Evolutionary conservation across 64 coral and sea anemone species (phyloP), one percentile per base, ranked within the genome.

Genomic region (Porites australiensis): DNA sequence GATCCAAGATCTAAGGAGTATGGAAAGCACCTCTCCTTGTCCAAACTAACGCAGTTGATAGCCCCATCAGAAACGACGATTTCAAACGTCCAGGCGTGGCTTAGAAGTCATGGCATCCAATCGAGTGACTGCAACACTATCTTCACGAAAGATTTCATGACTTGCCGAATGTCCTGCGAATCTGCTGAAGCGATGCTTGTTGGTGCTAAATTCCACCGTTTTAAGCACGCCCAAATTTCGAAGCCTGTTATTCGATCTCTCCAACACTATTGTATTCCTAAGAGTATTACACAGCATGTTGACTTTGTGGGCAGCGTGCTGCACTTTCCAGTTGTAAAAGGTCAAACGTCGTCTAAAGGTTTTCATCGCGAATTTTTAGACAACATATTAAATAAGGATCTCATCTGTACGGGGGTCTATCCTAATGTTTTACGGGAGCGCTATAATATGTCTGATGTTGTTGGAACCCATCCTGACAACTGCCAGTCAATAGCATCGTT

Each of bases 221-320:
- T 99, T 63, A 82, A 81, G 37, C 98, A 99, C 44, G 23, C 74
- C 9, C 89, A 91, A 55, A 88, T 93, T 3, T 68, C 55, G 6
- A 91, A 20, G 21, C 84, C 91, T 8, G 90, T 93, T 22, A 89
- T 99, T 19, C 70, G 98, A 61, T 99, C 98, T 3, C 53, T 49
- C 77, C 22, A 70, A 45, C 98, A 74, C 16, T 99, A 99, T 19
- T 91, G 83, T 69, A 94, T 99, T 19, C 91, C 98, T 3, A 21
- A 58, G 23, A 86, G 72, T 13, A 50, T 99, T 5, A 88, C 91
- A 4, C 72, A 43, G 19, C 92, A 99, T 68, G 61, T 99, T 13
- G 98, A 99, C 65, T 99, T 99, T 87, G 94, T 99, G 57, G 94
- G 98, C 4, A 94, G 98, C 49, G 63, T 96, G 18, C 89, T 99